Evolutionary conservation across 2,888 invertebrate species (phyloP), one percentile per base, ranked within the genome.

Genomic region (Halictus ligatus): DNA sequence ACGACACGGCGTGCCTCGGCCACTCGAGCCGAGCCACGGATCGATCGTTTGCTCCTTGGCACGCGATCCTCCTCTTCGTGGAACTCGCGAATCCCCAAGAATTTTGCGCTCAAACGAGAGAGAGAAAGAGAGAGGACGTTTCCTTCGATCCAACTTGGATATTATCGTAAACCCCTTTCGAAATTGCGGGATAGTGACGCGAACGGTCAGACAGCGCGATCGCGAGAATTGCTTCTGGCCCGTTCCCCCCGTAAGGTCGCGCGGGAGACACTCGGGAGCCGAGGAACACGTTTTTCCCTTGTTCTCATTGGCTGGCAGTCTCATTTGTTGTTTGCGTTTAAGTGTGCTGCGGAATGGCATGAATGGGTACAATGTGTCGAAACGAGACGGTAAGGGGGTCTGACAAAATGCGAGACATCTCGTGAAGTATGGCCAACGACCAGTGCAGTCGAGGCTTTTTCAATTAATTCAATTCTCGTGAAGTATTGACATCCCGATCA

Each of bases 21-120:
- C 50, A 50, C 54, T 54, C 54, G 54, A 54, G 54, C 21, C 54
- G 54, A 21, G 60, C 15, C 15, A 64, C 25, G 35, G 67, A 67
- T 67, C 29, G 67, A 67, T 67, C 67, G 75, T 48, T 74, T 74
- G 74, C 18, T 43, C 64, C 43, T 69, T 54, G 74, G 29, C 74
- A 80, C 80, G 54, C 69, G 75, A 69, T 69, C 72, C 80, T 35
- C 54, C 4, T 67, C 67, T 67, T 67, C 67, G 35, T 3, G 67
- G 67, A 67, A 67, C 67, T 35, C 58, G 67, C 67, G 18, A 35
- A 67, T 35, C 35, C 35, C 8, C 29, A 35, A 35, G 67, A 21
- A 67, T 67, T 67, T 67, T 35, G 21, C 18, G 35, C 29, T 67
- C 35, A 6, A 21, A 35, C 35, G 54, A 54, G 54, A 54, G 21